Evolutionary conservation across 2,888 invertebrate genomes (phyloP).

Genomic region (Operophtera brumata): DNA sequence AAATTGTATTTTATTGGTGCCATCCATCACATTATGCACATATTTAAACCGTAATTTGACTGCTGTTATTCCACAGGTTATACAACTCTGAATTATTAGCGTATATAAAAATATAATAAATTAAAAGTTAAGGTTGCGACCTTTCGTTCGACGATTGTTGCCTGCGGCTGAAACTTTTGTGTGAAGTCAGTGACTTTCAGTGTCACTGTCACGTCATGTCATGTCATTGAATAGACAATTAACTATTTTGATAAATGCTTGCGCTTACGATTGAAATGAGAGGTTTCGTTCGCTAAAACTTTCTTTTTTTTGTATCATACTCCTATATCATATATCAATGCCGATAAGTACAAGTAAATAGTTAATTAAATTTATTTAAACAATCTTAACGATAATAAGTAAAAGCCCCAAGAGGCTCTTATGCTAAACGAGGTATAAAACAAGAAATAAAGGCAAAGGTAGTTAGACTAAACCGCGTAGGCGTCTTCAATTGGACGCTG

Average conservation of each 20-base stretch:
- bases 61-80: no score
- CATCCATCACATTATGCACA: slow-evolving; percentile 30
- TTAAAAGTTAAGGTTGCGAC: slow-evolving; percentile 37
- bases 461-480: slow-evolving; percentile 35
- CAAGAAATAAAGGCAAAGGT: slow-evolving; percentile 6
- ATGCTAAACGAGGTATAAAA: not conserved
- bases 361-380: no score
- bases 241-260: slow-evolving; percentile 4
- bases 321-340: no score
- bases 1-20: slow-evolving; percentile 18
- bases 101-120: slow-evolving; percentile 39
- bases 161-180: slow-evolving; percentile 8
- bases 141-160: slow-evolving; percentile 35
- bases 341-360: no score
- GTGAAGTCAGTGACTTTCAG: slow-evolving; percentile 9
- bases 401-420: not conserved
- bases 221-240: slow-evolving; percentile 14
- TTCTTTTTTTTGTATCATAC: no score
- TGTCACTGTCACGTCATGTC: slow-evolving; percentile 7
- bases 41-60: slow-evolving; percentile 34
- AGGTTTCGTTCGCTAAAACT: no score
- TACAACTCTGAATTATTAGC: slow-evolving; percentile 37
- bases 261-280: not conserved
- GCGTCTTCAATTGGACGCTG: slow-evolving; percentile 39
- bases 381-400: not conserved